Base-by-base conservation (phyloP, 1,140 invertebrate genomes). In the Zaprionus inermis region DNA sequence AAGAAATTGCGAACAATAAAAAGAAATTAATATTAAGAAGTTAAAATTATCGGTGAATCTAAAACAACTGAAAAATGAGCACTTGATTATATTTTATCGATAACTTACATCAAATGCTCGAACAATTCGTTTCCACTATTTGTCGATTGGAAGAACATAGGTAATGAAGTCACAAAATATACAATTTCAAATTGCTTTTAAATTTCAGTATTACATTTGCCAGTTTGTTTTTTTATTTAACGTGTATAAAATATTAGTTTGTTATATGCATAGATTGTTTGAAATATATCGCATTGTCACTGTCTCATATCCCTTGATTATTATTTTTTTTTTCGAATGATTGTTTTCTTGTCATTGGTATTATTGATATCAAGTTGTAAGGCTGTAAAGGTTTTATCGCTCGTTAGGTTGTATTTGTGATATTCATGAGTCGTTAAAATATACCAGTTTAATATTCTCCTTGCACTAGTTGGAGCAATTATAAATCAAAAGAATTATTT, bases 281-380 rank as follows among this genome's bases (percentile, higher is more conserved):
- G 9, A 51, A 30, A 52, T 36, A 36, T 34, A 63, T 64, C 51
- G 52, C 44, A 18, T 32, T 32, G 12, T 12, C 34, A 16, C 18
- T 12, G 6, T 44, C 38, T 30, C 51, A 14, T 69, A 66, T 41
- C 67, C 34, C 61, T 55, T 30, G 36, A 14, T 20, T 16, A n/a
- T 9, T 16, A 44, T 44, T 69, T 49, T 51, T 78, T 56, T 78
- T 63, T 61, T 61, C 22, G 57, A 75, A 22, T 60, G 57, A 61
- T 61, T 73, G 72, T 60, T 55, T 38, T 46, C 24, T 30, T 44
- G 76, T 59, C 34, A 66, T 88, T 88, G 81, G 84, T 76, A 78
- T 34, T 84, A 88, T 84, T 89, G 84, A 89, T 70, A 88, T 66
- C 68, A 88, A 84, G 84, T 88, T 88, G 84, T 84, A 88, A 88